Evolutionary conservation across 2,797 vertebrate genomes (phyloP).

Genomic region (Neostethus bicornis): DNA sequence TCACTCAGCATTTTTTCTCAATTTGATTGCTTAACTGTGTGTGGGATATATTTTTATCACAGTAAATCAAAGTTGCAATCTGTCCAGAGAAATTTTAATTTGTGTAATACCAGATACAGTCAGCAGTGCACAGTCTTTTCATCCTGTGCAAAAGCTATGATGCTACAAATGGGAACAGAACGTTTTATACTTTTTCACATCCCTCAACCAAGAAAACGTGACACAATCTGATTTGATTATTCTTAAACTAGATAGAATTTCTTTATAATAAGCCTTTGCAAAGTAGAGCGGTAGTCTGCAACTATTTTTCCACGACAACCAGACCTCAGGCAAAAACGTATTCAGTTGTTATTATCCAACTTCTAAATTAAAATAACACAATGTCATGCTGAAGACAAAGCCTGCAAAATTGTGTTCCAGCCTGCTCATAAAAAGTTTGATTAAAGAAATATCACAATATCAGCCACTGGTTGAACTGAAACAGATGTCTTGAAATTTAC

Average conservation of each 20-base stretch:
- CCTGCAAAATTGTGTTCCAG: neutral
- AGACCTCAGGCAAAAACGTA: neutral
- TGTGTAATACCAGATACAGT: neutral
- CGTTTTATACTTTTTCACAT: neutral
- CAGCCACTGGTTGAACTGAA: neutral
- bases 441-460: constrained; percentile 3
- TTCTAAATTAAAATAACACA: neutral
- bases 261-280: neutral
- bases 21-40: neutral
- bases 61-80: constrained; percentile 1
- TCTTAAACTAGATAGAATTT: neutral
- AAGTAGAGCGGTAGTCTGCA: neutral
- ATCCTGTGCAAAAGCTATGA: constrained; percentile 1
- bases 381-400: constrained; percentile 1
- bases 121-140: neutral
- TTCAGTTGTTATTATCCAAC: neutral
- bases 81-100: neutral
- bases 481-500: constrained; percentile 3
- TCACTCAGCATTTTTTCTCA: neutral
- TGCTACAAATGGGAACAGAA: neutral
- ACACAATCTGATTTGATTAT: neutral
- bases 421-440: neutral
- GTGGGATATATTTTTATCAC: neutral
- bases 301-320: neutral
- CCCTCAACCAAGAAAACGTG: neutral